phyloP scores from a whole-genome alignment of 1,140 invertebrate genomes.

The Battus philenor region DNA sequence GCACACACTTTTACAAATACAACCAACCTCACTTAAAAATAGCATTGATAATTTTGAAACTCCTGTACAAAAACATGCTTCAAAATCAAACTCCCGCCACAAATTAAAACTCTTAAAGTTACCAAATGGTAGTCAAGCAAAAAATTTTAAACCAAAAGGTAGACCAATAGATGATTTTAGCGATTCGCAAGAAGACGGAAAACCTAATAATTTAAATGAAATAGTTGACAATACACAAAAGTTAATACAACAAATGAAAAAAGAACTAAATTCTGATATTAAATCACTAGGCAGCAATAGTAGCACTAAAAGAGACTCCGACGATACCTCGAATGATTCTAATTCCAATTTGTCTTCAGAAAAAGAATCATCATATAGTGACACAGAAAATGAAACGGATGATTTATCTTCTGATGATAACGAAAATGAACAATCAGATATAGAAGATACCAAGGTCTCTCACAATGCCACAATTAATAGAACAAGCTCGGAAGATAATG shows the following conservation, averaged over 20 bases:
- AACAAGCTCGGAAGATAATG: conserved; percentile 73
- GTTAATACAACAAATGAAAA: conserved; percentile 79
- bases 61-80: background rate
- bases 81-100: background rate
- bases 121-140: too few relatives aligned
- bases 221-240: conserved; percentile 77
- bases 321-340: conserved; percentile 62
- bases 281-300: conserved; percentile 71
- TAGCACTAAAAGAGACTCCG: conserved; percentile 66
- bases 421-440: conserved; percentile 23
- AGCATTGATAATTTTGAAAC: conserved; percentile 4
- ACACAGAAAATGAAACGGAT: conserved; percentile 47
- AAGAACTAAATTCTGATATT: conserved; percentile 79
- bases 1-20: conserved; percentile 10
- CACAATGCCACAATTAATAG: conserved; percentile 40
- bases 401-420: conserved; percentile 61
- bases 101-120: background rate
- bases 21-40: conserved; percentile 1
- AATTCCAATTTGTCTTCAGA: conserved; percentile 69
- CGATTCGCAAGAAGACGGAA: conserved; percentile 26
- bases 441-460: background rate
- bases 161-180: too few relatives aligned
- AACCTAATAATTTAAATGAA: conserved; percentile 73
- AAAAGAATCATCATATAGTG: conserved; percentile 74
- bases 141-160: too few relatives aligned